Evolutionary conservation across 2,888 invertebrate species (phyloP).

Genomic region (Scaptomyza reducta): DNA sequence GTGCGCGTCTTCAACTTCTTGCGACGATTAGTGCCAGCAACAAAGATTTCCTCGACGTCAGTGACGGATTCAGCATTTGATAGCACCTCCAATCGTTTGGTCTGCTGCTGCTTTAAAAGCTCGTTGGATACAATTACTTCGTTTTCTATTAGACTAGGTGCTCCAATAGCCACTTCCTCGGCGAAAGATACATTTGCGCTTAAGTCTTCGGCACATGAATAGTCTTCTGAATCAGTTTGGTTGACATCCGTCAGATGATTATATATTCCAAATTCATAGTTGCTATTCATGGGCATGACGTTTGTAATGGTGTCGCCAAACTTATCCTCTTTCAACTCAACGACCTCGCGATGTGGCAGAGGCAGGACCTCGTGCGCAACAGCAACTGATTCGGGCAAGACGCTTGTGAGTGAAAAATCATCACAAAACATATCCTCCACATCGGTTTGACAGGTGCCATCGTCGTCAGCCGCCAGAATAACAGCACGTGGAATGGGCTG

Average conservation of each 20-base stretch:
- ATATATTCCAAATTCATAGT: slow-evolving; percentile 80
- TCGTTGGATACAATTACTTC: slow-evolving; percentile 79
- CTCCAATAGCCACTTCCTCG: slow-evolving; percentile 48
- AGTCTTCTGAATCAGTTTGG: slow-evolving; percentile 83
- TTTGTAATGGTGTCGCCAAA: slow-evolving; percentile 84
- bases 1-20: slow-evolving; percentile 81
- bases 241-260: slow-evolving; percentile 83
- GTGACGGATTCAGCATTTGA: slow-evolving; percentile 83
- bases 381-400: slow-evolving; percentile 34
- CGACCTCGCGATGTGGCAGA: slow-evolving; percentile 84
- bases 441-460: slow-evolving; percentile 82
- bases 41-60: slow-evolving; percentile 85
- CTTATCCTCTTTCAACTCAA: slow-evolving; percentile 83
- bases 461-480: slow-evolving; percentile 78
- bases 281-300: slow-evolving; percentile 84
- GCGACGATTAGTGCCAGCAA: slow-evolving; percentile 79
- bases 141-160: slow-evolving; percentile 65
- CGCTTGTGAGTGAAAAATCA: slow-evolving; percentile 55
- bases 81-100: slow-evolving; percentile 75
- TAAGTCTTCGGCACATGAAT: slow-evolving; percentile 79
- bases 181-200: slow-evolving; percentile 48
- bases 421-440: slow-evolving; percentile 82
- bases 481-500: slow-evolving; percentile 80
- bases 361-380: slow-evolving; percentile 79
- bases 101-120: slow-evolving; percentile 73